Percentiles rank a stretch among this genome's conserved stretches.
Conservation (phyloP, 2,113 vertebrate species). For the Menura novaehollandiae region DNA sequence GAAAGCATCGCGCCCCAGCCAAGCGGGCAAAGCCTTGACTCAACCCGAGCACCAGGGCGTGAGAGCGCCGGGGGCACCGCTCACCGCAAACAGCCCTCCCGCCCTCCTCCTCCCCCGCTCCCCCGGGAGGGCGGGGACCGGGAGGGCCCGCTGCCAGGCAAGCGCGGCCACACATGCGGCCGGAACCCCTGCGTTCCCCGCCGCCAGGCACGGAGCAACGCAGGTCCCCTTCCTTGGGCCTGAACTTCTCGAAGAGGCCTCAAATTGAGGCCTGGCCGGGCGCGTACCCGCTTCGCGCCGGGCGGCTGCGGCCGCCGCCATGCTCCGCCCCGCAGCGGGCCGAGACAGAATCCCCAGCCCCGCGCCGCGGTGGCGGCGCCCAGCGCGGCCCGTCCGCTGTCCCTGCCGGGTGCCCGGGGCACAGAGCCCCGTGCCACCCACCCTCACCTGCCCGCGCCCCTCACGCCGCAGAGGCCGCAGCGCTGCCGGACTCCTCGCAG, state of each 20-base stretch:
- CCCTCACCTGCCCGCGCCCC: background rate
- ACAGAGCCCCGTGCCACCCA: background rate
- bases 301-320: background rate
- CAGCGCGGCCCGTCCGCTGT: background rate
- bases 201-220: background rate
- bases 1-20: background rate
- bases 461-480: constrained; percentile 55
- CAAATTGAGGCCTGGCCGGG: background rate
- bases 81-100: background rate
- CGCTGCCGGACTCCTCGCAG: background rate
- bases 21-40: background rate
- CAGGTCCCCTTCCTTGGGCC: rapidly evolving
- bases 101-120: background rate
- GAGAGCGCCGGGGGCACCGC: background rate
- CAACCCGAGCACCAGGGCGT: background rate
- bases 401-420: background rate
- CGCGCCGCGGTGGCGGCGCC: background rate
- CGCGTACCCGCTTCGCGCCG: background rate
- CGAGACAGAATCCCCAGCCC: background rate
- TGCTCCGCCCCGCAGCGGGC: background rate
- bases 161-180: background rate
- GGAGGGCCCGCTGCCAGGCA: background rate
- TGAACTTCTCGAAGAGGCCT: background rate
- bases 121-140: background rate
- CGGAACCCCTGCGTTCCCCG: background rate